phyloP scores from a whole-genome alignment of 92 coral and sea anemone species.

The Zoanthus gigantus region DNA sequence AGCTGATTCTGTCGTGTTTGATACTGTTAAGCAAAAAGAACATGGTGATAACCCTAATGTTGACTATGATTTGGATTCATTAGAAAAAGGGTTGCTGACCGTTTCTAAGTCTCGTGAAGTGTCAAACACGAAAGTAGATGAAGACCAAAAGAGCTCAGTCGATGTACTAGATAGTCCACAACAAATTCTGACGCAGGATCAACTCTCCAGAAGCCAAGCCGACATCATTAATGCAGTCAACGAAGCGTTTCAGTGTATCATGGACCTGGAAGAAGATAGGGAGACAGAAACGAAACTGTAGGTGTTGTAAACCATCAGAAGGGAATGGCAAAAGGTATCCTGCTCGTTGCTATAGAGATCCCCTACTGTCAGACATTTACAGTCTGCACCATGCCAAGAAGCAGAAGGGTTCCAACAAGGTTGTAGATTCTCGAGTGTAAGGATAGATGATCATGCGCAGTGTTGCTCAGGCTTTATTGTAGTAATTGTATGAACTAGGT shows the following conservation, averaged over 20 bases:
- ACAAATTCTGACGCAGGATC: constrained; percentile 7
- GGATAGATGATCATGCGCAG: background rate
- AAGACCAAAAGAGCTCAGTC: background rate
- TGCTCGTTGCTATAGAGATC: background rate
- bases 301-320: background rate
- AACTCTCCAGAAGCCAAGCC: constrained; percentile 73
- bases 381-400: background rate
- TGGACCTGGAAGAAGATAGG: constrained; percentile 58
- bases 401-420: background rate
- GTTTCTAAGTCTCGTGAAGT: background rate
- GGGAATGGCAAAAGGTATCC: background rate
- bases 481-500: background rate
- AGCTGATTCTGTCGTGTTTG: background rate
- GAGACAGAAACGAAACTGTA: constrained; percentile 79
- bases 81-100: background rate
- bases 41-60: background rate
- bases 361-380: background rate
- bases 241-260: constrained; percentile 81
- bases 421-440: background rate
- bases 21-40: background rate
- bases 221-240: constrained; percentile 86
- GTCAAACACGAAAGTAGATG: background rate
- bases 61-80: background rate
- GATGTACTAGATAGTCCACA: background rate
- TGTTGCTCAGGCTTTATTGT: background rate